Evolutionary conservation across 2,888 invertebrate genomes (phyloP).

Genomic region (Xylocampa areola): DNA sequence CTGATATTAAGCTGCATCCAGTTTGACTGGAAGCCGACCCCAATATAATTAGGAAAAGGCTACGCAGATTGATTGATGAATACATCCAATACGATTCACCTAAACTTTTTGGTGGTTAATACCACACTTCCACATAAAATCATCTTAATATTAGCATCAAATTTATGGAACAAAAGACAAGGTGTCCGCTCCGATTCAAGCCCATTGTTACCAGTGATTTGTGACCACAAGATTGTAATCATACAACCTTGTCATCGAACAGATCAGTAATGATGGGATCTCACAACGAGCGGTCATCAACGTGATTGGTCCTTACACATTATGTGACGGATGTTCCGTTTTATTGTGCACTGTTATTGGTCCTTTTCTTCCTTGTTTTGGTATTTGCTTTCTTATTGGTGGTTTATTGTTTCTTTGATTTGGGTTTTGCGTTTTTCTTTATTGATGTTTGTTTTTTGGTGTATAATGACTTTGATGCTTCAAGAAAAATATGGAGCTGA

Average conservation of each 20-base stretch:
- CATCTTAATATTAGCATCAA: neutral
- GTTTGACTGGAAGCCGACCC: too few species aligned
- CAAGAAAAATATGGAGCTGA: neutral
- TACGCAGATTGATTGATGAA: too few species aligned
- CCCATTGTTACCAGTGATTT: constrained; percentile 35
- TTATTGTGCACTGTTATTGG: constrained; percentile 42
- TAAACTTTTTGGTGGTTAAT: too few species aligned
- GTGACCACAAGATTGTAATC: constrained; percentile 36
- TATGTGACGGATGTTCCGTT: constrained; percentile 36
- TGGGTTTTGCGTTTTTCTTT: constrained; percentile 22
- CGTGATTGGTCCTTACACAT: constrained; percentile 49
- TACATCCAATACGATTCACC: too few species aligned
- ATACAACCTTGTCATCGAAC: too few species aligned
- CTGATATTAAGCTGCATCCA: too few species aligned
- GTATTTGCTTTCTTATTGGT: neutral
- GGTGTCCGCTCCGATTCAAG: constrained; percentile 3
- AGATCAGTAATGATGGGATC: constrained; percentile 43
- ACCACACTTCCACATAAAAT: too few species aligned
- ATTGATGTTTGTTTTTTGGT: neutral
- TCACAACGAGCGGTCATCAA: constrained; percentile 42
- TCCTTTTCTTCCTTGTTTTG: constrained; percentile 9
- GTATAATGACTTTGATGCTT: neutral
- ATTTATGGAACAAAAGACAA: constrained; percentile 11
- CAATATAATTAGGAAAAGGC: too few species aligned
- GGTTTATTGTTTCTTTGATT: constrained; percentile 22